These are phyloP conservation scores for Platichthys stellatus DNA, from an alignment of 2,113 vertebrate species.

Conservation along the genomic window DNA sequence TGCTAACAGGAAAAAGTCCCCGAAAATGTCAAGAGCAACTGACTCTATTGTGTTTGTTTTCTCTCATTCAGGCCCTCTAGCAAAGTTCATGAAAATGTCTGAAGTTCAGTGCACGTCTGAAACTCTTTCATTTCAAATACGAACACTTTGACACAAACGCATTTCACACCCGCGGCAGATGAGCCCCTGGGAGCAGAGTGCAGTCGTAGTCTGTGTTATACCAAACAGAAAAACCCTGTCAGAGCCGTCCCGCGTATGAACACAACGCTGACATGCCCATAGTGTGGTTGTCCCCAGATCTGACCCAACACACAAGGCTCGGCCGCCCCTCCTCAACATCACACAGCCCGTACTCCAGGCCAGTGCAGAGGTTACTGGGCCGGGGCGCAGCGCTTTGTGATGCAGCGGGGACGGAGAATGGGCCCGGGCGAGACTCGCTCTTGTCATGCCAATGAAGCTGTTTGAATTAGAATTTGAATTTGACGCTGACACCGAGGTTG, in stretches of 20 bases:
- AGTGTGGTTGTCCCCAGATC: slow-evolving; percentile 65
- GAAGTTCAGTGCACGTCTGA: background rate
- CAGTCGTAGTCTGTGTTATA: slow-evolving; percentile 52
- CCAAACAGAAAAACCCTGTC: slow-evolving; percentile 68
- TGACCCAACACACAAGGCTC: slow-evolving; percentile 59
- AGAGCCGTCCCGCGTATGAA: slow-evolving; percentile 63
- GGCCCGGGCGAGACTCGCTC: slow-evolving; percentile 60
- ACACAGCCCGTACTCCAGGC: slow-evolving; percentile 57
- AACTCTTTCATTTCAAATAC: slow-evolving; percentile 47
- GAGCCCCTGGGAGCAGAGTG: slow-evolving; percentile 63
- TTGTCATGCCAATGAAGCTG: slow-evolving; percentile 81
- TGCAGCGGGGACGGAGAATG: slow-evolving; percentile 50
- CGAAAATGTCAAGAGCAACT: too few relatives aligned
- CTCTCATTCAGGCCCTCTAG: too few relatives aligned
- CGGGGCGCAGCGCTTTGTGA: slow-evolving; percentile 61
- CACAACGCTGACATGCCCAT: slow-evolving; percentile 57
- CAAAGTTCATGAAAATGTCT: background rate
- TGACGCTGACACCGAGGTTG: slow-evolving; percentile 63
- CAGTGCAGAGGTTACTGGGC: slow-evolving; percentile 74
- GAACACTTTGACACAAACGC: slow-evolving; percentile 46
- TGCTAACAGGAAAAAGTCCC: too few relatives aligned
- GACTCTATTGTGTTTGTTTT: too few relatives aligned
- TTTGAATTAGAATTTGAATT: slow-evolving; percentile 78
- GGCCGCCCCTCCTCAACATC: slow-evolving; percentile 65
- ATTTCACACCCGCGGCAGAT: slow-evolving; percentile 51